Evolutionary conservation across 2,113 vertebrate genomes (phyloP).

Genomic region (Cynopterus brachyotis): DNA sequence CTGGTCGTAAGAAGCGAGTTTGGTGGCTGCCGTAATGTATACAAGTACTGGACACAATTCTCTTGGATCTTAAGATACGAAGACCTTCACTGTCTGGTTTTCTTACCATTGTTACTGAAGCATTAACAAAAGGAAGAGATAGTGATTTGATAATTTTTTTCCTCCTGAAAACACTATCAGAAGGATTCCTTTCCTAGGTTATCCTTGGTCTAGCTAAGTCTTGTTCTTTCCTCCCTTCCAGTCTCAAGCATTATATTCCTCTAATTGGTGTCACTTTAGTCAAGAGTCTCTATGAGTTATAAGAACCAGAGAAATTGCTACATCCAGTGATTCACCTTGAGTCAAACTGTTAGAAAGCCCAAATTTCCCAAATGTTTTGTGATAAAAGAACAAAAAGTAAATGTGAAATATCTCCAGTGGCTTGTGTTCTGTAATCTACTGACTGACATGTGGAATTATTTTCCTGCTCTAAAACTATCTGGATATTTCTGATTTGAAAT

Average conservation of each 20-base stretch:
- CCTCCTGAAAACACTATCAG: background rate
- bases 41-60: background rate
- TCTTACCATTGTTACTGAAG: background rate
- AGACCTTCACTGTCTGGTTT: background rate
- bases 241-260: background rate
- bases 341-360: background rate
- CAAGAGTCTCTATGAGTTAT: background rate
- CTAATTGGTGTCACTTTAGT: background rate
- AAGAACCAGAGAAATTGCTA: background rate
- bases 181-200: background rate
- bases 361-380: background rate
- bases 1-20: background rate
- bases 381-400: background rate
- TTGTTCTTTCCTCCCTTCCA: background rate
- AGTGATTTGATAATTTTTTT: background rate
- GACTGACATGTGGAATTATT: background rate
- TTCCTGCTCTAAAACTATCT: constrained; percentile 9
- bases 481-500: constrained; percentile 57
- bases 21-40: background rate
- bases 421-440: background rate
- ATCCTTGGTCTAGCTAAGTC: background rate
- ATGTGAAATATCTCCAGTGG: background rate
- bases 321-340: background rate
- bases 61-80: background rate
- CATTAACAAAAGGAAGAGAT: background rate